Base-by-base conservation (phyloP, 2,113 vertebrate species). In the Ameiurus melas region DNA sequence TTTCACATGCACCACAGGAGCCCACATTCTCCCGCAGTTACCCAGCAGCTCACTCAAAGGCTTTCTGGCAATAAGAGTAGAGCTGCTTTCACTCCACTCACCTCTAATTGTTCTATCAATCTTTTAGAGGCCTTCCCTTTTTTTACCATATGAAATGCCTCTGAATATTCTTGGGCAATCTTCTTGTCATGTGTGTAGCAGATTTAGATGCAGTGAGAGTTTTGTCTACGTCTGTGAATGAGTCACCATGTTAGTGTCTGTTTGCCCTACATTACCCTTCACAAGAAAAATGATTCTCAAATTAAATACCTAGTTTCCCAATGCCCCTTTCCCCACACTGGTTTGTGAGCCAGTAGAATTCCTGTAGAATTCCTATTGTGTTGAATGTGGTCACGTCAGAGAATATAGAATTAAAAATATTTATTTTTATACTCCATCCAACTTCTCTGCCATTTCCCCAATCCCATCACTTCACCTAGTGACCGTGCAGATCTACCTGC, bases 401-500 rank as follows among this genome's bases (percentile, higher is more conserved):
- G 78, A 19, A 85, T 86, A 55, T 70, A 68, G n/a, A 33, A 66
- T 51, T 51, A 10, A 51, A 51, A 51, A 51, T 51, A 51, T 27
- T 66, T 85, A 58, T 87, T 66, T 73, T 83, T 88, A 80, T 92
- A 71, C 92, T 92, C 87, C 93, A 94, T 92, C 88, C 93, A 93
- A 92, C 92, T 92, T 89, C 92, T 92, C 92, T 92, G 92, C 93
- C 92, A 80, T 53, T 77, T 91, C 93, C 94, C 83, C 91, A 86
- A 85, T 89, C 73, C 86, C 91, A 90, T 92, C 92, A 92, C 92
- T 93, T 91, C 90, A 87, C 93, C 88, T 94, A 96, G 95, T 96
- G 94, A 95, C 92, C 89, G 95, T 95, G 58, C 96, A 95, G 96
- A 92, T 95, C 91, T 95, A 94, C 94, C 94, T 96, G 94, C 94